Evolutionary conservation across 2,113 vertebrate species (phyloP).

Genomic region (Myotis davidii): DNA sequence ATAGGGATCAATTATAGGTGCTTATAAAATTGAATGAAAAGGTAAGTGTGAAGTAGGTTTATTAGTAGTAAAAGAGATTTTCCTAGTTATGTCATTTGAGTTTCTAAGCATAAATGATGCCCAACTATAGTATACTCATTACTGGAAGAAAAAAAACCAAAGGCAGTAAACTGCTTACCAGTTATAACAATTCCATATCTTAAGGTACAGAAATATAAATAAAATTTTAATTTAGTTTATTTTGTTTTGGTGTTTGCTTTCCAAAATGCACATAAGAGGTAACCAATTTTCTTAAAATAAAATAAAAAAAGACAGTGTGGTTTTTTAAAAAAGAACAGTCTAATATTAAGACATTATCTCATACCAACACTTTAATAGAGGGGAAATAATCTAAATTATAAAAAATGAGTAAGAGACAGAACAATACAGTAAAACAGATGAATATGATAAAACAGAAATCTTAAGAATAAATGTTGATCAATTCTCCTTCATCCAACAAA

Average conservation of each 20-base stretch:
- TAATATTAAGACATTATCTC: not conserved
- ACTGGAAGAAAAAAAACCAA: slow-evolving; percentile 32
- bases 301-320: not conserved
- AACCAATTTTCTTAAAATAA: not conserved
- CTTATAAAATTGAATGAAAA: not conserved
- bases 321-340: not conserved
- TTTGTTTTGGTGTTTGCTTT: slow-evolving; percentile 34
- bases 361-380: not conserved
- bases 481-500: not conserved
- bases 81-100: not conserved
- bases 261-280: slow-evolving; percentile 10
- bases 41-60: not conserved
- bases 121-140: not conserved
- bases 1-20: not conserved
- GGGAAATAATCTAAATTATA: not conserved
- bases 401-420: not conserved
- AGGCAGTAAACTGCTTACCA: not conserved
- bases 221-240: slow-evolving; percentile 30
- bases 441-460: not conserved
- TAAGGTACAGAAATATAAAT: not conserved
- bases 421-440: slow-evolving; percentile 2
- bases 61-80: not conserved
- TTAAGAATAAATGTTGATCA: not conserved
- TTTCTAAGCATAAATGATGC: slow-evolving; percentile 45
- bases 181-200: slow-evolving; percentile 24